phyloP scores from a whole-genome alignment of 2,888 invertebrate species.

The Barypeithes pellucidus region DNA sequence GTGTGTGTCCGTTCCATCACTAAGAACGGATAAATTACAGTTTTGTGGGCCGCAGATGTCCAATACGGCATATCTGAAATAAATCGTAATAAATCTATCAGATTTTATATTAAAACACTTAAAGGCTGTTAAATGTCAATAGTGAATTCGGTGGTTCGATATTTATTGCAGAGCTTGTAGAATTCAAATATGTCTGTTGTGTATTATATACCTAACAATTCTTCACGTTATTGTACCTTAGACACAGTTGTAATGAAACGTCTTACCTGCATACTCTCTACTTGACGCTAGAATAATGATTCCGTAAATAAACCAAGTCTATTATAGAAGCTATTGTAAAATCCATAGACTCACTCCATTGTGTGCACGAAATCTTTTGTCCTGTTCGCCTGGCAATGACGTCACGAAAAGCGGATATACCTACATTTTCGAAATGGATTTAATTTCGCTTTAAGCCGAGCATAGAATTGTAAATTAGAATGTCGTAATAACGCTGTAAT shows the following conservation, averaged over 20 bases:
- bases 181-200: no score
- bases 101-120: no score
- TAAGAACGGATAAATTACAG: no score
- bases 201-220: no score
- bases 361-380: neutral
- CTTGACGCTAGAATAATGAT: neutral
- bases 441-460: neutral
- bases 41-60: no score
- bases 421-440: neutral
- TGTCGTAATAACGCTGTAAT: neutral
- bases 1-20: no score
- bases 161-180: no score
- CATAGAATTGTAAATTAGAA: neutral
- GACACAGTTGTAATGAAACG: neutral
- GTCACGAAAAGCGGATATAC: neutral
- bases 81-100: no score
- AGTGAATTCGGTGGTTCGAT: no score
- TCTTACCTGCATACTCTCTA: neutral
- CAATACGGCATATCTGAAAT: no score
- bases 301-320: conserved; percentile 1
- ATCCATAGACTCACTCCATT: conserved; percentile 6
- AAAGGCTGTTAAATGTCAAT: no score
- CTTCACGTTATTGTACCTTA: neutral
- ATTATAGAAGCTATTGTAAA: conserved; percentile 4
- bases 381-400: neutral